Base-by-base conservation (phyloP, 2,113 vertebrate species). In the Platysternon megacephalum region DNA sequence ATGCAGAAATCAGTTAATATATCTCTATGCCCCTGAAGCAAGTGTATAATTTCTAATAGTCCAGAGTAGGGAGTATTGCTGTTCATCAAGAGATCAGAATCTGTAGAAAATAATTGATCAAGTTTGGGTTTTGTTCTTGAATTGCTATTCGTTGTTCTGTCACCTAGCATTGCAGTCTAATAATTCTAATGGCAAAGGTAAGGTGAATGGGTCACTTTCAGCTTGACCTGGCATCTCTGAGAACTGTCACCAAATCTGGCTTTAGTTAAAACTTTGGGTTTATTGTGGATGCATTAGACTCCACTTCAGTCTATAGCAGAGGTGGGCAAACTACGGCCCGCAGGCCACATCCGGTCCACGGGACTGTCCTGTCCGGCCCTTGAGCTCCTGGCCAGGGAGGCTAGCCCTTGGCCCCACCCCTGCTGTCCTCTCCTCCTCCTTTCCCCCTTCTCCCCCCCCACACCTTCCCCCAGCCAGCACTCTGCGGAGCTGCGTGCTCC, bases 31-130 rank as follows among this genome's bases (percentile, higher is more conserved):
- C 44, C 55, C 65, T 78, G 55, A 72, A 79, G 48, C 78, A 7
- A 39, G 39, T 21, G 2, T 52, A 0, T 22, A 28, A 12, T 44
- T 9, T 79, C 12, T 17, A 5, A 8, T 49, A 46, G 44, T 21
- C 48, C 32, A 49, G 42, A 9, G 9, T 24, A 52, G 61, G 22
- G 53, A 32, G 32, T 80, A 11, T 0, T 74, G 5, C 56, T 89
- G 55, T 8, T 35, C 74, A 32, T 49, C 51, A 82, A 78, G 74
- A 78, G 46, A 14, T 93, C 52, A 78, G 48, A 76, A 55, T 24
- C 72, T 21, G 10, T 11, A 1, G n/a, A 79, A 35, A 91, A 29
- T 4, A 6, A 35, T 5, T 32, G 74, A 44, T 26, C 48, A 51
- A 65, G 39, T 3, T 12, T 39, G 6, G 3, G 22, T 52, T 80